A percentile compares a stretch with the other conserved stretches of the same genome.
These are phyloP conservation scores for Phaenicophaeus curvirostris DNA, from an alignment of 2,797 vertebrate genomes.

Conservation along the genomic window DNA sequence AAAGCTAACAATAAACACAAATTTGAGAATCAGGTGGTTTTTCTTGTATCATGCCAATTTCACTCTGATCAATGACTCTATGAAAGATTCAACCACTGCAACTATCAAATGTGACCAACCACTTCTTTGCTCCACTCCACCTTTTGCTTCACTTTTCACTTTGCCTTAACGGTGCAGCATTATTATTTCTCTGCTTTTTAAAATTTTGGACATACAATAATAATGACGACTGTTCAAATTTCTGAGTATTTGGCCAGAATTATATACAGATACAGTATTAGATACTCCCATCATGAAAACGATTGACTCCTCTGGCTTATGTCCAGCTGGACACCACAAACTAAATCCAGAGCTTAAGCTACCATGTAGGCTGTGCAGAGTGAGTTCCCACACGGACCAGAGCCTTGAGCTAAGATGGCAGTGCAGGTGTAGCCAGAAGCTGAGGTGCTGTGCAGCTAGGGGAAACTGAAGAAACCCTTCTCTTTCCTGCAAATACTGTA, in stretches of 20 bases:
- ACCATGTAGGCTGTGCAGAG: background rate
- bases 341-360: background rate
- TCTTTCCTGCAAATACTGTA: background rate
- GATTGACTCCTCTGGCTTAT: background rate
- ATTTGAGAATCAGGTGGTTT: background rate
- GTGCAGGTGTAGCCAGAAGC: background rate
- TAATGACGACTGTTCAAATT: background rate
- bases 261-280: background rate
- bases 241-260: background rate
- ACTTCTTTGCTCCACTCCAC: background rate
- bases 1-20: constrained; percentile 9
- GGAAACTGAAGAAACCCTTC: background rate
- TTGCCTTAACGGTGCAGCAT: background rate
- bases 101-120: background rate
- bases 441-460: background rate
- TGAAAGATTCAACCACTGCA: background rate
- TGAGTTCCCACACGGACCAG: background rate
- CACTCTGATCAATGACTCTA: background rate
- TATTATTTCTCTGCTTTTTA: background rate
- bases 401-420: background rate
- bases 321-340: background rate
- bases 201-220: background rate
- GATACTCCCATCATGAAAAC: background rate
- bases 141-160: background rate
- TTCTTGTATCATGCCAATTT: background rate